Evolutionary conservation across 2,113 vertebrate genomes (phyloP).

Genomic region (Willisornis vidua): DNA sequence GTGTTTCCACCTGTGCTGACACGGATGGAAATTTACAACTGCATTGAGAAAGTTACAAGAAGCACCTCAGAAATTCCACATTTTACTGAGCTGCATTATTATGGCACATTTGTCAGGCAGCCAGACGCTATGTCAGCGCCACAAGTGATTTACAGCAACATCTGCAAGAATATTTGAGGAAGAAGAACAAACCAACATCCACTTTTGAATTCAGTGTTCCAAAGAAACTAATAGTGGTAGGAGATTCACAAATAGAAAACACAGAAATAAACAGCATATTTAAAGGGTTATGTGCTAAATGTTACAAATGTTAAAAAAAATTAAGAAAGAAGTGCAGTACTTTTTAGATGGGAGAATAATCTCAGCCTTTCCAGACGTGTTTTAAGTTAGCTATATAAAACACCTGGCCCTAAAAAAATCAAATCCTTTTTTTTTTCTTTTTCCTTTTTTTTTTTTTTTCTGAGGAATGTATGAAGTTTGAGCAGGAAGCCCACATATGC

Average conservation of each 20-base stretch:
- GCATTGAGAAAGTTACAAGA: slow-evolving; percentile 80
- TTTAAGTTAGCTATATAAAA: slow-evolving; percentile 32
- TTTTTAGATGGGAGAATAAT: slow-evolving; percentile 25
- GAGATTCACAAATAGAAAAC: slow-evolving; percentile 14
- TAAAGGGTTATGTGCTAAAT: background rate
- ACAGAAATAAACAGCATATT: background rate
- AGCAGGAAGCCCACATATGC: background rate
- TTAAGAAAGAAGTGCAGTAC: background rate
- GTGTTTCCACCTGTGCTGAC: slow-evolving; percentile 83
- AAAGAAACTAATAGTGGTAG: background rate
- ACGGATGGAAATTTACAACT: slow-evolving; percentile 81
- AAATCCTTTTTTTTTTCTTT: background rate
- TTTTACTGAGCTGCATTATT: slow-evolving; percentile 77
- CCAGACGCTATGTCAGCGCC: slow-evolving; percentile 80
- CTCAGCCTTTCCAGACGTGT: background rate
- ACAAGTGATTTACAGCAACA: slow-evolving; percentile 83
- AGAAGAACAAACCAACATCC: slow-evolving; percentile 50
- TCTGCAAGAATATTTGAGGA: slow-evolving; percentile 67
- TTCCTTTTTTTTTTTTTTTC: background rate
- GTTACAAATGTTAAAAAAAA: background rate
- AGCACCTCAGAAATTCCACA: slow-evolving; percentile 82
- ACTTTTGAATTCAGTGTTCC: slow-evolving; percentile 62
- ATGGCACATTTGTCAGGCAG: slow-evolving; percentile 82
- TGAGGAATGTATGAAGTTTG: background rate
- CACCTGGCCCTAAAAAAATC: slow-evolving; percentile 53